These are phyloP conservation scores for Oreochromis aureus DNA, from an alignment of 2,113 vertebrate species.

Conservation along the genomic window DNA sequence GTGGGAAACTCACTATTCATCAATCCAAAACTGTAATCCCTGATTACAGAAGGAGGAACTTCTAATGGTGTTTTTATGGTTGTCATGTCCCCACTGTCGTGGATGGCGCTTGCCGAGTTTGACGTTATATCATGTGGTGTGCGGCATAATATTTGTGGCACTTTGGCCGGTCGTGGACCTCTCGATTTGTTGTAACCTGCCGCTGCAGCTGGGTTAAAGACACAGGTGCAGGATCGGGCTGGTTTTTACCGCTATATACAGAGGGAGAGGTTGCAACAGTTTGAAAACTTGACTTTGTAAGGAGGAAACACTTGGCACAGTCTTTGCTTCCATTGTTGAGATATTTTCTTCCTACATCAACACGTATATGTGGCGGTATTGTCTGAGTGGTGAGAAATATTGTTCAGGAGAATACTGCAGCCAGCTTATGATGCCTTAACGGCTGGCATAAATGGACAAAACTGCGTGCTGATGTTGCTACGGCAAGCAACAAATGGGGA, in stretches of 20 bases:
- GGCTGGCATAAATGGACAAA: neutral
- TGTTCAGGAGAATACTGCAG: neutral
- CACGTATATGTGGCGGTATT: neutral
- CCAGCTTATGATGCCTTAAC: neutral
- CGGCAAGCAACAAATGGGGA: neutral
- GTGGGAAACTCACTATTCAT: neutral
- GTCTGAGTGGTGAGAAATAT: neutral
- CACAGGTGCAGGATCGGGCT: neutral
- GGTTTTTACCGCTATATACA: neutral
- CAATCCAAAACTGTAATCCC: neutral
- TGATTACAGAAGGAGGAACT: neutral
- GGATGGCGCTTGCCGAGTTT: neutral
- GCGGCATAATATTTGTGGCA: neutral
- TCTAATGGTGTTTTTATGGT: neutral
- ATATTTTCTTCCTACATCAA: neutral
- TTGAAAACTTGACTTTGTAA: neutral
- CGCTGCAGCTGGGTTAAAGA: neutral
- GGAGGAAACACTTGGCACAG: neutral
- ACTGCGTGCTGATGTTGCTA: neutral
- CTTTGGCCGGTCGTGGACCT: neutral
- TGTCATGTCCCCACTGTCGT: neutral
- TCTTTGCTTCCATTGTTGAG: neutral
- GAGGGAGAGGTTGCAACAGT: neutral
- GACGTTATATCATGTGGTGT: neutral
- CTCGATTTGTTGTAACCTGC: neutral